Evolutionary conservation across 2,113 vertebrate species (phyloP).

Genomic region (Seriola dumerili): DNA sequence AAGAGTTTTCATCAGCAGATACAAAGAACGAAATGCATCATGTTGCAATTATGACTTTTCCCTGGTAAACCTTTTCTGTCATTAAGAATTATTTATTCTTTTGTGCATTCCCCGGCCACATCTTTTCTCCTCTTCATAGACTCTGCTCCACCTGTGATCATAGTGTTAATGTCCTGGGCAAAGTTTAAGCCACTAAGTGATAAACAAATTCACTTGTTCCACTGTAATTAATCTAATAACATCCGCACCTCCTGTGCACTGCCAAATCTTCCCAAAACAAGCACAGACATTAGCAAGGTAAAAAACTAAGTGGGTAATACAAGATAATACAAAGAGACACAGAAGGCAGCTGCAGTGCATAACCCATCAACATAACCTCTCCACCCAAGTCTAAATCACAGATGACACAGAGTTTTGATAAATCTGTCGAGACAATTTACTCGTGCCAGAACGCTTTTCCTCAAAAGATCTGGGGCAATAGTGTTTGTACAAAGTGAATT

Average conservation of each 20-base stretch:
- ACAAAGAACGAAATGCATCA: neutral
- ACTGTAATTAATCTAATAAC: constrained; percentile 52
- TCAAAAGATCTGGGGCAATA: constrained; percentile 35
- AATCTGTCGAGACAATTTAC: constrained; percentile 31
- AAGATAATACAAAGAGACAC: constrained; percentile 16
- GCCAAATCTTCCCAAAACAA: constrained; percentile 30
- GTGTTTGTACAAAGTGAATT: constrained; percentile 29
- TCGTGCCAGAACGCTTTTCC: constrained; percentile 35
- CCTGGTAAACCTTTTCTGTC: neutral
- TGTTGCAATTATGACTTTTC: neutral
- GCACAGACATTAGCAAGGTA: constrained; percentile 10
- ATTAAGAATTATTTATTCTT: neutral
- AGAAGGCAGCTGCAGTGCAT: constrained; percentile 18
- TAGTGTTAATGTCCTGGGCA: constrained; percentile 23
- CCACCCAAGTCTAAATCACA: constrained; percentile 48
- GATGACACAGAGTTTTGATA: constrained; percentile 36
- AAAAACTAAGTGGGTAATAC: constrained; percentile 19
- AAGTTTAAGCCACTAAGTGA: constrained; percentile 31
- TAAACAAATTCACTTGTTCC: constrained; percentile 26
- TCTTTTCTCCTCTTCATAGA: neutral
- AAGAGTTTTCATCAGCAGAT: neutral
- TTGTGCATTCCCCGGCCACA: constrained; percentile 30
- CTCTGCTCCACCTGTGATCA: neutral
- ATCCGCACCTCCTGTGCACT: neutral
- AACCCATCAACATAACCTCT: constrained; percentile 47